A percentile compares a stretch with the other conserved stretches of the same genome.
These are phyloP conservation scores for Holothuria glaberrima DNA, from an alignment of 35 echinoderm and acorn worm species.

Conservation along the genomic window DNA sequence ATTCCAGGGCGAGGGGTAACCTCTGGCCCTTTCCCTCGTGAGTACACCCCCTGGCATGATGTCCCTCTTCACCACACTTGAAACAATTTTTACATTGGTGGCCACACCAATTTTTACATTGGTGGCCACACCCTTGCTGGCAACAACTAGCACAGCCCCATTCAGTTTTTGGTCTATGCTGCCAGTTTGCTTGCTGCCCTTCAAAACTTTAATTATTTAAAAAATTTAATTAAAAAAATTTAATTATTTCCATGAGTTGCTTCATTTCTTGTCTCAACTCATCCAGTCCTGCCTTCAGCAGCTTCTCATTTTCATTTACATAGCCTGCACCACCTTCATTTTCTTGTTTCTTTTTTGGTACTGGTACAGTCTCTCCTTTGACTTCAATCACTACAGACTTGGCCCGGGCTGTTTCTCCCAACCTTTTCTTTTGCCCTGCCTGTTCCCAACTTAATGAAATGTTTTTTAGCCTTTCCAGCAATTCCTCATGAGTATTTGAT, in stretches of 20 bases:
- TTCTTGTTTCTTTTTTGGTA: not conserved
- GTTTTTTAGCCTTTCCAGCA: slow-evolving; percentile 48
- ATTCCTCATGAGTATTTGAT: slow-evolving; percentile 15
- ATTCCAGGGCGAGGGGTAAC: slow-evolving; percentile 44
- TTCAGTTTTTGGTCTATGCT: not conserved
- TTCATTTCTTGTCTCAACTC: not conserved
- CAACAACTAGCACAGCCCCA: slow-evolving; percentile 41
- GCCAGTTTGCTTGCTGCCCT: not conserved
- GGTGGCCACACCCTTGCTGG: not conserved
- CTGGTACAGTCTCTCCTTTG: not conserved
- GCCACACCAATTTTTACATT: too few species aligned
- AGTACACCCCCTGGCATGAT: slow-evolving; percentile 29
- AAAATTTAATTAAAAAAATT: too few species aligned
- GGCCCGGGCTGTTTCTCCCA: not conserved
- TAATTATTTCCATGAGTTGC: not conserved
- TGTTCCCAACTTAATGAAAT: slow-evolving; percentile 7
- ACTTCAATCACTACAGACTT: not conserved
- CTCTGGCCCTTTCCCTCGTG: slow-evolving; percentile 17
- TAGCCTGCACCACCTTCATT: not conserved
- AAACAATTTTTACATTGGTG: slow-evolving; percentile 42
- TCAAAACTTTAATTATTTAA: too few species aligned
- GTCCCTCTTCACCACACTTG: slow-evolving; percentile 54
- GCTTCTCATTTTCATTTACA: too few species aligned
- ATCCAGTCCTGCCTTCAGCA: not conserved
- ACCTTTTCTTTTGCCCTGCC: slow-evolving; percentile 33